phyloP scores from a whole-genome alignment of 30 jellyfish, hydroid and myxozoan species.

The Pseudorhiza aurosa region DNA sequence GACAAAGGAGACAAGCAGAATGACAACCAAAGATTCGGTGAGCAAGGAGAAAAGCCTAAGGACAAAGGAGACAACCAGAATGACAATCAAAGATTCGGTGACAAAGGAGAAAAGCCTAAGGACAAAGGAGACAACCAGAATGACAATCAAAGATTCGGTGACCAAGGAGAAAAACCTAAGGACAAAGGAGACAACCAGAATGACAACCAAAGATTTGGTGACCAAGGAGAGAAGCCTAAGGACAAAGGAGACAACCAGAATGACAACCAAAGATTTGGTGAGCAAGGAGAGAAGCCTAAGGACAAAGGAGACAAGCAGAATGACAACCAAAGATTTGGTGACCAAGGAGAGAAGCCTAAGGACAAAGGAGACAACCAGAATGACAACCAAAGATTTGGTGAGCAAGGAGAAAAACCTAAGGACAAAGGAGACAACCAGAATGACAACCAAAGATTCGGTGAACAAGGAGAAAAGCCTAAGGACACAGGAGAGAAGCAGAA shows the following conservation, averaged over 20 bases:
- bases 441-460: background rate
- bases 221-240: background rate
- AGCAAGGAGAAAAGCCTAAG: background rate
- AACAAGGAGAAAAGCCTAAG: background rate
- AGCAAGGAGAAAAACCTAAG: background rate
- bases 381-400: constrained; percentile 3
- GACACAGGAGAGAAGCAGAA: background rate
- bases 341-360: background rate
- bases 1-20: background rate
- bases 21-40: background rate
- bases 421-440: background rate
- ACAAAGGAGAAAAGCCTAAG: background rate
- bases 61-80: background rate
- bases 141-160: constrained; percentile 2
- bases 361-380: background rate
- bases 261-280: background rate
- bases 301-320: background rate
- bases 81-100: constrained; percentile 2
- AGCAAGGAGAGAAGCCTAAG: background rate
- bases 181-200: background rate
- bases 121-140: constrained; percentile 7
- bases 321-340: background rate
- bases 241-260: background rate
- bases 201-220: background rate
- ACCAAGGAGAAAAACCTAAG: background rate